Evolutionary conservation across 2,888 invertebrate species (phyloP), one percentile per base, ranked within the genome.

Genomic region (Harpalus rubripes): DNA sequence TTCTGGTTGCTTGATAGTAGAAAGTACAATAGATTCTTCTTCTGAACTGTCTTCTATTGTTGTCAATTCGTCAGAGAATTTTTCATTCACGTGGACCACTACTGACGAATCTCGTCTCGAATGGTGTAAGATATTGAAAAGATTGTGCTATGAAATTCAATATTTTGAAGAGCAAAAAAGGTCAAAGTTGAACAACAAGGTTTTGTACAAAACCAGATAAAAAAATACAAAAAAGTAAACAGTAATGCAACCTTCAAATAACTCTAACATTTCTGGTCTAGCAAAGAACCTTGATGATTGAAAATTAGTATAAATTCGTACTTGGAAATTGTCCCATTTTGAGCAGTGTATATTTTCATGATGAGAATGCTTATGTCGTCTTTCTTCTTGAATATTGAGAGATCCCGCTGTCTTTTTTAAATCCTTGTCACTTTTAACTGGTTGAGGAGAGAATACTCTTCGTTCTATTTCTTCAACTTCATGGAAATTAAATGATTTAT

Each of bases 381-480:
- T 32, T 52, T 65, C 65, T 26, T 81, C 68, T 65, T 65, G 65
- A 16, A 81, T 65, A n/a, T 52, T 44, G 12, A 59, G 32, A 3
- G 68, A 56, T 0, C 65, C 81, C n/a, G 32, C 22, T 52, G 61
- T 18, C 22, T n/a, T 65, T 52, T 68, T 81, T 56, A 81, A 68
- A 10, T 63, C 65, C 12, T 65, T 63, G 16, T 81, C 81, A 26
- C 44, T 68, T 26, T 44, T 44, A 7, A 15, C 39, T 52, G 68
- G 81, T 18, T 16, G 16, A n/a, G 81, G 65, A n/a, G 65, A 61
- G 26, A 84, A 84, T 16, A 78, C 39, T 16, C 84, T 59, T 12
- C 39, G 59, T 52, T 84, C 84, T 52, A 84, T 84, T 84, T 84
- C 84, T 84, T 84, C 84, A 1, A 84, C 78, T 22, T 84, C 84